Percentiles rank a stretch among this genome's conserved stretches.
These are phyloP conservation scores for Oligia latruncula DNA, from an alignment of 2,888 invertebrate genomes.

Conservation along the genomic window DNA sequence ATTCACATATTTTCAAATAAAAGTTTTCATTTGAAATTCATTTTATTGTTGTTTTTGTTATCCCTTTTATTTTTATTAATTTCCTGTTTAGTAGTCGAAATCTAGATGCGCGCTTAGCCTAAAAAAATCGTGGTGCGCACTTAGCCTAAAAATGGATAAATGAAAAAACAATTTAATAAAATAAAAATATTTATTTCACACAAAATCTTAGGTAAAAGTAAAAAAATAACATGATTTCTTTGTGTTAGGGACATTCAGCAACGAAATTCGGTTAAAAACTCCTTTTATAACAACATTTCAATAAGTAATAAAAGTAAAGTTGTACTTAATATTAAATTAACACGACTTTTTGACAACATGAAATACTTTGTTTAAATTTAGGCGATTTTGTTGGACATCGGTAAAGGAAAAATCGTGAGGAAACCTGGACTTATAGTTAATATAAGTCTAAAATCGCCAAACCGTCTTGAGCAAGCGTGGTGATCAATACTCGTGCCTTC, in stretches of 20 bases:
- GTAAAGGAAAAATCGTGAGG: too few relatives aligned
- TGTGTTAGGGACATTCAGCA: not conserved
- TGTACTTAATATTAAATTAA: too few relatives aligned
- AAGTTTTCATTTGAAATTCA: constrained; percentile 56
- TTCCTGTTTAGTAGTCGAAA: too few relatives aligned
- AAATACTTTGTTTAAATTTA: too few relatives aligned
- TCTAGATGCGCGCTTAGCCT: too few relatives aligned
- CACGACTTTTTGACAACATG: too few relatives aligned
- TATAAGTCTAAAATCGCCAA: not conserved
- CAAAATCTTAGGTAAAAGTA: not conserved
- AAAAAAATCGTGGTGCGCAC: too few relatives aligned
- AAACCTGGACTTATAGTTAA: too few relatives aligned
- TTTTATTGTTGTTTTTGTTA: constrained; percentile 23
- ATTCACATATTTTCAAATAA: constrained; percentile 70
- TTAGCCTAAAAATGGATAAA: not conserved
- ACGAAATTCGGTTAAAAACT: not conserved
- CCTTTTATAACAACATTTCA: not conserved
- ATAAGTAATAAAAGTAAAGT: not conserved
- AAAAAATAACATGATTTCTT: constrained; percentile 11
- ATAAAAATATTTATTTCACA: constrained; percentile 22
- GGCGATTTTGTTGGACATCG: too few relatives aligned
- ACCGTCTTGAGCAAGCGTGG: not conserved
- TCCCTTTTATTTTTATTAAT: not conserved
- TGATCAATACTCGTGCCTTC: too few relatives aligned
- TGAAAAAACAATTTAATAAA: not conserved